phyloP scores from a whole-genome alignment of 2,113 vertebrate species.

The Pao palembangensis region DNA sequence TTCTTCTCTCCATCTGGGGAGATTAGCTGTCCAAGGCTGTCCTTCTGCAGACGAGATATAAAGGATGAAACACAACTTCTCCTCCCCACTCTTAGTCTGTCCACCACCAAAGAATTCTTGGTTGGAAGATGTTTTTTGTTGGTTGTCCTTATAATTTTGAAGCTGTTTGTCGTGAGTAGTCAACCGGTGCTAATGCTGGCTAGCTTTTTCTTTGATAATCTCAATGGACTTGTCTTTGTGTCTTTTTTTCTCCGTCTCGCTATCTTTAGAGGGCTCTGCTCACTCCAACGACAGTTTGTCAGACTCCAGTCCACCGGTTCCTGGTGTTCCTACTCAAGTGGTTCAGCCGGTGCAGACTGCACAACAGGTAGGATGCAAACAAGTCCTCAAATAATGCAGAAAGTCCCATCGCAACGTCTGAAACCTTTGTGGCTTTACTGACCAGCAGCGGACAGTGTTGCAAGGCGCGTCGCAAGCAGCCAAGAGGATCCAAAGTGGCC shows the following conservation, averaged over 20 bases:
- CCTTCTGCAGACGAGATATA: slow-evolving; percentile 60
- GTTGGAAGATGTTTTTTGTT: slow-evolving; percentile 64
- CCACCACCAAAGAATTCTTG: slow-evolving; percentile 1
- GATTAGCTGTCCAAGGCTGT: slow-evolving; percentile 78
- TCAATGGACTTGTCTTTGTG: slow-evolving; percentile 4
- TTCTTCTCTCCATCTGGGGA: slow-evolving; percentile 69
- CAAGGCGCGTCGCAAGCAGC: slow-evolving; percentile 77
- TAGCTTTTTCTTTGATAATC: slow-evolving; percentile 5
- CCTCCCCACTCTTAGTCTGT: slow-evolving; percentile 10
- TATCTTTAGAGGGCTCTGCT: slow-evolving; percentile 79
- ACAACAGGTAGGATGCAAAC: slow-evolving; percentile 76
- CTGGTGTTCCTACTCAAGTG: slow-evolving; percentile 83
- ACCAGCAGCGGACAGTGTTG: slow-evolving; percentile 83
- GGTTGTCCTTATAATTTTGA: slow-evolving; percentile 69
- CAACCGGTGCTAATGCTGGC: neutral
- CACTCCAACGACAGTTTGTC: slow-evolving; percentile 85
- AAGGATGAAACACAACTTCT: slow-evolving; percentile 39
- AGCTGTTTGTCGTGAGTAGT: slow-evolving; percentile 67
- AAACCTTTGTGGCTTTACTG: slow-evolving; percentile 9
- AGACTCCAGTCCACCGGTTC: slow-evolving; percentile 81
- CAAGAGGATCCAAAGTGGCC: slow-evolving; percentile 76
- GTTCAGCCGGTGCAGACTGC: slow-evolving; percentile 83
- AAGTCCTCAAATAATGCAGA: neutral
- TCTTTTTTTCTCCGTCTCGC: slow-evolving; percentile 5
- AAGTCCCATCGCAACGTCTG: no score